Evolutionary conservation across 30 jellyfish, hydroid and myxozoan genomes (phyloP).

Genomic region (Turritopsis rubra): DNA sequence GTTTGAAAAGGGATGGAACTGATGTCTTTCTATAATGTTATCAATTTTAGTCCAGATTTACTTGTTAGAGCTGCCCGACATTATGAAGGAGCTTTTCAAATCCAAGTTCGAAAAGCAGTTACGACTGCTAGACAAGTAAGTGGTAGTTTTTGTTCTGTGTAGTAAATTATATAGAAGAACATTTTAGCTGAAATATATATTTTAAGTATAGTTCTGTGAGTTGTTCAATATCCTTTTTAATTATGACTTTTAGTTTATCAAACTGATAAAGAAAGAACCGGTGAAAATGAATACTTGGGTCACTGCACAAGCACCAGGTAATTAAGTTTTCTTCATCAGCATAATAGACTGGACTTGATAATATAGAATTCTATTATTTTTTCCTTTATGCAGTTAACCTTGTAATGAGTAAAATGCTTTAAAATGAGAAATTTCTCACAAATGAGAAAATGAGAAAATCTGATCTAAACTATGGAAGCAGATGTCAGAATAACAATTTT

Average conservation of each 20-base stretch:
- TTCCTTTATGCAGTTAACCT: too few species aligned
- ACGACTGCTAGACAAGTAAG: constrained; percentile 85
- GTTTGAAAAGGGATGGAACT: too few species aligned
- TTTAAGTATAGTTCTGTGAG: not conserved
- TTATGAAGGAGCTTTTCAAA: constrained; percentile 97
- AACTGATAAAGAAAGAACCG: constrained; percentile 39
- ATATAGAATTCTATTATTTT: too few species aligned
- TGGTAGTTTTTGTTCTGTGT: too few species aligned
- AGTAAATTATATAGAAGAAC: not conserved
- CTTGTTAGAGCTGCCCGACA: constrained; percentile 97
- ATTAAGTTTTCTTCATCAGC: not conserved
- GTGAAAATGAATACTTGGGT: constrained; percentile 62
- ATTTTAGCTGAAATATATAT: not conserved
- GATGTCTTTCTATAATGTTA: not conserved
- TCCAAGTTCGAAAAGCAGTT: constrained; percentile 93
- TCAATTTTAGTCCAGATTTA: constrained; percentile 74
- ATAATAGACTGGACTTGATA: too few species aligned
- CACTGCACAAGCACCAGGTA: constrained; percentile 94
- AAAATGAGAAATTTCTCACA: not conserved
- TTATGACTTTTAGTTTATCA: constrained; percentile 49
- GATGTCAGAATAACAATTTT: not conserved
- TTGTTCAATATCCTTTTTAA: not conserved
- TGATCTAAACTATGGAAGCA: not conserved
- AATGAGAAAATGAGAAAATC: not conserved
- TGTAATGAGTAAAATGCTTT: too few species aligned